These are phyloP conservation scores for Pimpla rufipes DNA, from an alignment of 2,888 invertebrate species.

Conservation along the genomic window DNA sequence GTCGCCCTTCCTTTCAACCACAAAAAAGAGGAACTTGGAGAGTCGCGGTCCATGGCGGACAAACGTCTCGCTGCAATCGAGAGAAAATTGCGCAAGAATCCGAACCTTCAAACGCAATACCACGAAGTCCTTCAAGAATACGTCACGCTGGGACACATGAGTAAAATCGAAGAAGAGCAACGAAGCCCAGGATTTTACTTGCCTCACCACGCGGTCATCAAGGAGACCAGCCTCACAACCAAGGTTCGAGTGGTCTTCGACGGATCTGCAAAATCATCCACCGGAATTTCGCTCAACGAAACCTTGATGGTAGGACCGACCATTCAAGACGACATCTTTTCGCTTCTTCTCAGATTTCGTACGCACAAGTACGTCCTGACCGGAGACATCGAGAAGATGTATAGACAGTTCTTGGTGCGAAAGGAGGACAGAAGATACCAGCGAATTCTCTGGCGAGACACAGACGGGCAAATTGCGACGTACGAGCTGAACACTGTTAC, in stretches of 20 bases:
- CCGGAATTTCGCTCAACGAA: constrained; percentile 67
- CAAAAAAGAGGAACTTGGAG: constrained; percentile 34
- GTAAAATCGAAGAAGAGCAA: constrained; percentile 2
- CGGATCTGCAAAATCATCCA: constrained; percentile 68
- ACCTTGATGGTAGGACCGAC: constrained; percentile 69
- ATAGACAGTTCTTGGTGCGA: constrained; percentile 69
- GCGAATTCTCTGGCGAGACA: constrained; percentile 61
- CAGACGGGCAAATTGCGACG: constrained; percentile 25
- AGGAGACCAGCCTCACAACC: constrained; percentile 64
- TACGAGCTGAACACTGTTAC: constrained; percentile 55
- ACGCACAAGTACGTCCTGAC: constrained; percentile 68
- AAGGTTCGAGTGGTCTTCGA: constrained; percentile 74
- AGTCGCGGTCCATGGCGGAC: constrained; percentile 34
- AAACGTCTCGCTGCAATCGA: constrained; percentile 44
- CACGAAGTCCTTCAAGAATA: constrained; percentile 70
- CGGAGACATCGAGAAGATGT: constrained; percentile 74
- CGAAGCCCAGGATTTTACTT: constrained; percentile 48
- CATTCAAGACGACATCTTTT: constrained; percentile 72
- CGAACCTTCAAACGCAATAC: constrained; percentile 49
- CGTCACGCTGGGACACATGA: constrained; percentile 69
- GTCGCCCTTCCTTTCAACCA: constrained; percentile 67
- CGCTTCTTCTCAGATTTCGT: constrained; percentile 69
- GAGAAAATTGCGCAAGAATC: constrained; percentile 29
- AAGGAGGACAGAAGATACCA: constrained; percentile 50
- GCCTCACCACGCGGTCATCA: constrained; percentile 71